These are phyloP conservation scores for Cephus sareptanus DNA, from an alignment of 2,888 invertebrate species.

Conservation along the genomic window DNA sequence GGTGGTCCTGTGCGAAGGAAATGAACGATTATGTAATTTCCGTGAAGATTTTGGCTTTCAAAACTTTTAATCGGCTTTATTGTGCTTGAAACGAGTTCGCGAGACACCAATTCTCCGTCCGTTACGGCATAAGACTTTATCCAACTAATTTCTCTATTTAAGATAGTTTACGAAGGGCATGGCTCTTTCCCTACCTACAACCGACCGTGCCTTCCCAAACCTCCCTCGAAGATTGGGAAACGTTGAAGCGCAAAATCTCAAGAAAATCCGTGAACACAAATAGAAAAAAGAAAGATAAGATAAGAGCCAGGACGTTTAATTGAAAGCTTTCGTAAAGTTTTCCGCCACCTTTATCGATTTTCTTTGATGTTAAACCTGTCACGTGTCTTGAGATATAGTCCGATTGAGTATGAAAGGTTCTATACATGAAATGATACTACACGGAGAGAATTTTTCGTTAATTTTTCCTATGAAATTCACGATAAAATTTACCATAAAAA, in stretches of 20 bases:
- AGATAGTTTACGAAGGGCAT: constrained; percentile 15
- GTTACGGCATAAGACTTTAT: constrained; percentile 12
- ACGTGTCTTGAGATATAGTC: background rate
- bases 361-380: constrained; percentile 15
- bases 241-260: background rate
- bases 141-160: constrained; percentile 22
- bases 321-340: background rate
- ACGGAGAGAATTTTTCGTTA: no score
- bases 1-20: background rate
- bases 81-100: constrained; percentile 22
- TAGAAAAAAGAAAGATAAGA: background rate
- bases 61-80: constrained; percentile 25
- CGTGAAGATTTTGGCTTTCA: constrained; percentile 17
- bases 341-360: background rate
- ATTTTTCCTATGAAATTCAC: no score
- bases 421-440: background rate
- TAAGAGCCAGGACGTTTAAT: background rate
- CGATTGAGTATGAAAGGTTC: background rate
- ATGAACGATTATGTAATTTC: background rate
- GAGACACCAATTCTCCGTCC: constrained; percentile 11
- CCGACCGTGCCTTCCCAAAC: background rate
- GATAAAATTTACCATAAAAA: no score
- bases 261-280: background rate
- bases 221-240: background rate
- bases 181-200: background rate